Evolutionary conservation across 1,140 invertebrate species (phyloP), one percentile per base, ranked within the genome.

Genomic region (Drosophila repletoides): DNA sequence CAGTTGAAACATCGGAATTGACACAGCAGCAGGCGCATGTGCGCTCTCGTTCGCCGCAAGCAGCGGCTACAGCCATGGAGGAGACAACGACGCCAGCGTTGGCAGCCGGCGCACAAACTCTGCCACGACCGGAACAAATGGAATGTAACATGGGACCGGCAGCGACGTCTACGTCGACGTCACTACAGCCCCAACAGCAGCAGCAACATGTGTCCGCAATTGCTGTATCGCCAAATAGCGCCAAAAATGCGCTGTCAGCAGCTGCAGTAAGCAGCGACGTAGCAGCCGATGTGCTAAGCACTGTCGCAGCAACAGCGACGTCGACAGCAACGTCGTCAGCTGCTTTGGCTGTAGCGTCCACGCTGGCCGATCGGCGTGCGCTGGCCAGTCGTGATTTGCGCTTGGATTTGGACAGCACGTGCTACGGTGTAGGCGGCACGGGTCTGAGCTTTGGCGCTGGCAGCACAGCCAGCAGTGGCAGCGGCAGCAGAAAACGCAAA

Each of bases 401-500:
- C 10, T 74, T 90, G 51, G 88, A 90, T 55, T 83, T 90, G 53
- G 70, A 70, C 5, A 83, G 79, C 77, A 76, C 76, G 72, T 88
- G 88, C 80, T 81, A 89, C 36, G 84, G 74, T 46, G 72, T 76
- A 14, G 79, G 79, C 12, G 79, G 79, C 59, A 83, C 79, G 58
- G 79, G 79, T 6, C 38, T 83, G 6, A 83, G 79, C 45, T 83
- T 83, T 34, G 61, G 56, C 10, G 49, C 65, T 1, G 59, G 71
- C 64, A 71, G 66, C 49, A 55, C 56, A 3, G 48, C 55, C 34
- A 71, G 55, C 61, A 31, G 60, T 33, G 81, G 6, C 88, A 91
- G 61, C 28, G 72, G 69, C 17, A 91, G 40, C 90, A 92, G 46
- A 89, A 93, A 72, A 33, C 75, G 59, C 88, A 92, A 81, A 91